Percentiles rank a stretch among this genome's conserved stretches.
Conservation (phyloP, 2,888 invertebrate species). For the Lithodes maja region DNA sequence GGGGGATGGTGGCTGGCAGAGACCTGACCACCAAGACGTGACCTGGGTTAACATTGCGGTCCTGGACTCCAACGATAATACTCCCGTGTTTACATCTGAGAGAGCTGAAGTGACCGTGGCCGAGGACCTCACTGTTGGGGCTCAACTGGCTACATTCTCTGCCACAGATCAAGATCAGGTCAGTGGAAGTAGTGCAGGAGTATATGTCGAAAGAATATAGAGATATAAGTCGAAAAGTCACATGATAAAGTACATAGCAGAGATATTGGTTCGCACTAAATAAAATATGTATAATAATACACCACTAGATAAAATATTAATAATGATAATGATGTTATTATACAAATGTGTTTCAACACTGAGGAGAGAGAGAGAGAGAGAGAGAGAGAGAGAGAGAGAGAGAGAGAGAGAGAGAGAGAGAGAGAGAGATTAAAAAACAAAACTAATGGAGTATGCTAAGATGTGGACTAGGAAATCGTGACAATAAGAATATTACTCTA, state of each 20-base stretch:
- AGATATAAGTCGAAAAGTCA: neutral
- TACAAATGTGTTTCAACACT: too few species aligned
- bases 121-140: constrained; percentile 24
- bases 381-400: constrained; percentile 24
- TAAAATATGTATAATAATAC: too few species aligned
- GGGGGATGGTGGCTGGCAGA: too few species aligned
- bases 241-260: neutral
- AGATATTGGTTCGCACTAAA: too few species aligned
- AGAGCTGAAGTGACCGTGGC: constrained; percentile 36
- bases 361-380: constrained; percentile 15
- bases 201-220: neutral
- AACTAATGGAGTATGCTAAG: neutral
- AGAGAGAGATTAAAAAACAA: neutral
- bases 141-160: neutral
- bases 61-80: constrained; percentile 62
- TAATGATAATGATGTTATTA: too few species aligned
- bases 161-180: neutral
- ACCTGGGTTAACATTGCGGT: constrained; percentile 44
- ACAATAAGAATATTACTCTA: neutral
- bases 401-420: constrained; percentile 18
- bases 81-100: constrained; percentile 38
- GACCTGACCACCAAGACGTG: too few species aligned
- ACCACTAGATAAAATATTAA: too few species aligned
- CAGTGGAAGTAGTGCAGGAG: neutral
- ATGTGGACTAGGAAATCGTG: neutral